A percentile compares a stretch with the other conserved stretches of the same genome.
Evolutionary conservation across 2,113 vertebrate genomes (phyloP).

Genomic region (Ptyas mucosa): DNA sequence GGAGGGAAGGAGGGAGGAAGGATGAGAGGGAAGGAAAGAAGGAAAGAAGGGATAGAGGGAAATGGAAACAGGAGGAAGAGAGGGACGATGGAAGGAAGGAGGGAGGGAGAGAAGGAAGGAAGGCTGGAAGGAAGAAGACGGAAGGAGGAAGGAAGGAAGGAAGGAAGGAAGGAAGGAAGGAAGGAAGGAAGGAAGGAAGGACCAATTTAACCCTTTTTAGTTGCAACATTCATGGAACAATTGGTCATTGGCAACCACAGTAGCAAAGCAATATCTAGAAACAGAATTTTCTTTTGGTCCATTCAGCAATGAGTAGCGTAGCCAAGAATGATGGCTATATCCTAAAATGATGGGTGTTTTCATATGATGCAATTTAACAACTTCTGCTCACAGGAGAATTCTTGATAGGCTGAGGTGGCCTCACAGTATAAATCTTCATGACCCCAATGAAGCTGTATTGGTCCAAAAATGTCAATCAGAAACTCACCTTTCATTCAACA

Average conservation of each 20-base stretch:
- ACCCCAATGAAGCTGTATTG: slow-evolving; percentile 5
- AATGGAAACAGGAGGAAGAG: too few relatives aligned
- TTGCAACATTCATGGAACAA: background rate
- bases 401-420: background rate
- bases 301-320: background rate
- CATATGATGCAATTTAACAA: slow-evolving; percentile 18
- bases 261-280: background rate
- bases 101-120: too few relatives aligned
- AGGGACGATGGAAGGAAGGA: too few relatives aligned
- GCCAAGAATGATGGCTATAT: background rate
- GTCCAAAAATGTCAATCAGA: slow-evolving; percentile 20
- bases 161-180: too few relatives aligned
- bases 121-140: too few relatives aligned
- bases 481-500: background rate
- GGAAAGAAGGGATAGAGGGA: too few relatives aligned
- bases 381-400: background rate
- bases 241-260: background rate
- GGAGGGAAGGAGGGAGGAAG: too few relatives aligned
- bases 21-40: too few relatives aligned
- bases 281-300: background rate
- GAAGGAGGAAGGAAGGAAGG: too few relatives aligned
- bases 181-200: too few relatives aligned
- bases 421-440: background rate
- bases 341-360: slow-evolving; percentile 9
- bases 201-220: too few relatives aligned